Evolutionary conservation across 2,797 vertebrate species (phyloP).

Genomic region (Aplochiton taeniatus): DNA sequence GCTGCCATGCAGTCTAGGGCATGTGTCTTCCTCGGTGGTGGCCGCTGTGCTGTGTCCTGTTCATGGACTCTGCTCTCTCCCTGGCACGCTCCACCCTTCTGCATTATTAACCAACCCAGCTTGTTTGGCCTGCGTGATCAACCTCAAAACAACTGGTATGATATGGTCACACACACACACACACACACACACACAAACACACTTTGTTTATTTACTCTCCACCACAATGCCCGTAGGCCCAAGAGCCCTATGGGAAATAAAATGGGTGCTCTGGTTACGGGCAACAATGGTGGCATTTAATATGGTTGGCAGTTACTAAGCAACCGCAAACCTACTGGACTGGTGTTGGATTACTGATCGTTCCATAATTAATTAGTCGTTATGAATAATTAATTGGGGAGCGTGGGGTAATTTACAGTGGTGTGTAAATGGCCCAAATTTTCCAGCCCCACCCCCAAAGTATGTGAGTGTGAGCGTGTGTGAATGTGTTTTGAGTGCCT

Average conservation of each 20-base stretch:
- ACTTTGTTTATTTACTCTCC: conserved; percentile 65
- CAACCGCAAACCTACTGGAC: conserved; percentile 73
- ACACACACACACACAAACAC: not conserved
- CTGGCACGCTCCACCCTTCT: conserved; percentile 54
- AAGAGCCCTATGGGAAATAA: conserved; percentile 49
- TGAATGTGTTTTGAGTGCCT: conserved; percentile 16
- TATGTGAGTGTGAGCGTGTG: conserved; percentile 8
- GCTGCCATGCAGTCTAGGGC: no score
- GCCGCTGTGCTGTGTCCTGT: conserved; percentile 50
- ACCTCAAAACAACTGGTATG: conserved; percentile 62
- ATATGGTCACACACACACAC: conserved; percentile 37
- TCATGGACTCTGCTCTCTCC: conserved; percentile 50
- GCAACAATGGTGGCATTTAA: conserved; percentile 77
- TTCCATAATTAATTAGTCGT: conserved; percentile 79
- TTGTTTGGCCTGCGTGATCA: conserved; percentile 71
- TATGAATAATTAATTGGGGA: conserved; percentile 78
- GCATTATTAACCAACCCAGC: conserved; percentile 70
- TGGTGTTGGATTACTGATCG: conserved; percentile 77
- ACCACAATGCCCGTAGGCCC: conserved; percentile 47
- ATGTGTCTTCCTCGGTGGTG: conserved; percentile 47
- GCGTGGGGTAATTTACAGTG: conserved; percentile 78
- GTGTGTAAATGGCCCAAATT: conserved; percentile 66
- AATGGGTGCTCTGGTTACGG: conserved; percentile 64
- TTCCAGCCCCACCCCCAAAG: conserved; percentile 42
- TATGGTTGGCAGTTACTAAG: conserved; percentile 76